A percentile compares a stretch with the other conserved stretches of the same genome.
These are phyloP conservation scores for Oryzias melastigma DNA, from an alignment of 2,113 vertebrate genomes.

Conservation along the genomic window DNA sequence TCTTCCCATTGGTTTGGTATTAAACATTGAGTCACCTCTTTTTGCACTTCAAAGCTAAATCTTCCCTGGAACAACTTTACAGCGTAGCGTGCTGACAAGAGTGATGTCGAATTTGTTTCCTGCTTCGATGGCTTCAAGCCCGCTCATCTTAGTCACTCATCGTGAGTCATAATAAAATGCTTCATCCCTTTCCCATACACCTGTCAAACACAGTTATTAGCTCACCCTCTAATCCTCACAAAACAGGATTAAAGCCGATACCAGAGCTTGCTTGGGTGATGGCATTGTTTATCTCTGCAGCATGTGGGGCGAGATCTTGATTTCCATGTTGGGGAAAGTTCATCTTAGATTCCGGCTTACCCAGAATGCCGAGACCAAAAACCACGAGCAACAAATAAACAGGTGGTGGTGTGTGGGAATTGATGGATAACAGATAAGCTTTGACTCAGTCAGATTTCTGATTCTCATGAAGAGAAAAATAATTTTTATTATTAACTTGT, in stretches of 20 bases:
- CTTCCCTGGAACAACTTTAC: slow-evolving; percentile 23
- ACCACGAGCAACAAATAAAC: not conserved
- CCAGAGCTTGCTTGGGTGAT: slow-evolving; percentile 35
- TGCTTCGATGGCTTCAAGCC: slow-evolving; percentile 22
- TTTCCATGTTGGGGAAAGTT: slow-evolving; percentile 36
- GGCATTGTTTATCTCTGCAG: slow-evolving; percentile 45
- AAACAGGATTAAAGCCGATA: slow-evolving; percentile 54
- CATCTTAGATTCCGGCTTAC: slow-evolving; percentile 27
- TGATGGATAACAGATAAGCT: too few species aligned
- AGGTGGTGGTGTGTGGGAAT: not conserved
- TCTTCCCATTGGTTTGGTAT: too few species aligned
- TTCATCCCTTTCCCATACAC: slow-evolving; percentile 46
- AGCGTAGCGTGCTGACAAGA: slow-evolving; percentile 13
- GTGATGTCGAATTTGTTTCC: slow-evolving; percentile 29
- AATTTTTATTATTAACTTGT: too few species aligned
- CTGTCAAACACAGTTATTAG: slow-evolving; percentile 59
- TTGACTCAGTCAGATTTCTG: too few species aligned
- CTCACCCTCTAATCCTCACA: slow-evolving; percentile 50
- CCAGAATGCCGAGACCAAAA: not conserved
- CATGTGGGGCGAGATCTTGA: slow-evolving; percentile 52
- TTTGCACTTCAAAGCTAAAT: slow-evolving; percentile 17
- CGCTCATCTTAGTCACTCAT: slow-evolving; percentile 26
- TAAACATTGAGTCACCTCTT: slow-evolving; percentile 11
- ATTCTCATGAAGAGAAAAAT: too few species aligned
- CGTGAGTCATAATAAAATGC: slow-evolving; percentile 47